Evolutionary conservation across 2,888 invertebrate species (phyloP).

Genomic region (Stomorhina lunata): DNA sequence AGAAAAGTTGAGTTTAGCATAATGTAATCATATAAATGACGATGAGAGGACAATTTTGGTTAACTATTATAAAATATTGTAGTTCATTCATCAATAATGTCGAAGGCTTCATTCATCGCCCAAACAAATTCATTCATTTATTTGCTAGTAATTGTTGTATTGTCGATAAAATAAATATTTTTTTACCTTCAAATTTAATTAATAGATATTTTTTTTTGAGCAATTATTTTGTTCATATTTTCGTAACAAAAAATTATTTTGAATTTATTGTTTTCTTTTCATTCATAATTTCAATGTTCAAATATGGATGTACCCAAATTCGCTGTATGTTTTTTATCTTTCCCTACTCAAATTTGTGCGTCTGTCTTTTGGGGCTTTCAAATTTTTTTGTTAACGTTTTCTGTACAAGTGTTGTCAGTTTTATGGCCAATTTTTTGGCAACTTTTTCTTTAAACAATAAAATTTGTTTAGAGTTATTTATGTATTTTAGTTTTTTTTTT

Average conservation of each 20-base stretch:
- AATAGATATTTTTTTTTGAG: background rate
- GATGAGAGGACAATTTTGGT: too few species aligned
- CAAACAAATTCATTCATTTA: too few species aligned
- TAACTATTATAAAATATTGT: too few species aligned
- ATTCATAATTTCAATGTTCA: slow-evolving; percentile 2
- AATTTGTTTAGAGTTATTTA: background rate
- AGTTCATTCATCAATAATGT: too few species aligned
- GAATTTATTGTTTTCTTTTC: slow-evolving; percentile 1
- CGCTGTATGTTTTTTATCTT: too few species aligned
- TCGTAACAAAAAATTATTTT: background rate
- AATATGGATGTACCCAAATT: too few species aligned
- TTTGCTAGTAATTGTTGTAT: too few species aligned
- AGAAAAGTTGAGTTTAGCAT: too few species aligned
- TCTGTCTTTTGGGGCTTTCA: background rate
- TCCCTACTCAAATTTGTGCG: too few species aligned
- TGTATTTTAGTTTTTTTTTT: background rate
- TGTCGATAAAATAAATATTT: background rate
- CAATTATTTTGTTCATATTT: background rate
- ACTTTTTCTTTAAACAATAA: background rate
- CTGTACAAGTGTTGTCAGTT: background rate
- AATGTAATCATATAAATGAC: too few species aligned
- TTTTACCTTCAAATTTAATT: slow-evolving; percentile 19
- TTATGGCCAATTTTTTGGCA: background rate
- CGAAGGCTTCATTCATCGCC: too few species aligned
- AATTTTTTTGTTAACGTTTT: background rate